These are phyloP conservation scores for Littorina saxatilis DNA, from an alignment of 1,140 invertebrate species.

Conservation along the genomic window DNA sequence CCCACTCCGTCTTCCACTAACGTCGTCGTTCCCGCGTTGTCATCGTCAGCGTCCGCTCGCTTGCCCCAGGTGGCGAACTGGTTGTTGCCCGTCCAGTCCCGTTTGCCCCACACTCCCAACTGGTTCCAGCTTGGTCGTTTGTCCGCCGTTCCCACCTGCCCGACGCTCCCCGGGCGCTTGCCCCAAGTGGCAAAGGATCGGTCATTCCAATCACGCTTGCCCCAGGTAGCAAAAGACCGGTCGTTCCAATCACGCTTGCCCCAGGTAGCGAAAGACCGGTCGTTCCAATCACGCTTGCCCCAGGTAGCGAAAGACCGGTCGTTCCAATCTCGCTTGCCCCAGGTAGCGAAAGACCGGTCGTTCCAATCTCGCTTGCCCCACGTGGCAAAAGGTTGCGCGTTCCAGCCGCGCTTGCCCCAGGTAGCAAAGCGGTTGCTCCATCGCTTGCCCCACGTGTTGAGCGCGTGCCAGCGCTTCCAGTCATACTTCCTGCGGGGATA, in stretches of 20 bases:
- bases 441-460: slow-evolving; percentile 35
- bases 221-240: slow-evolving; percentile 26
- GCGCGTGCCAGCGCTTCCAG: slow-evolving; percentile 26
- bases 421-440: slow-evolving; percentile 34
- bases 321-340: slow-evolving; percentile 24
- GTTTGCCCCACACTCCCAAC: slow-evolving; percentile 30
- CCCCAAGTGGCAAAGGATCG: slow-evolving; percentile 24
- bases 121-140: slow-evolving; percentile 29
- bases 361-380: slow-evolving; percentile 28
- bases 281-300: slow-evolving; percentile 28
- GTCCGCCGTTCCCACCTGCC: background rate
- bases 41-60: background rate
- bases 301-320: slow-evolving; percentile 4
- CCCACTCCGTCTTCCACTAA: background rate
- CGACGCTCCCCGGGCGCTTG: slow-evolving; percentile 3
- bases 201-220: slow-evolving; percentile 18
- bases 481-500: slow-evolving; percentile 29
- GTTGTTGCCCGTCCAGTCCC: slow-evolving; percentile 23
- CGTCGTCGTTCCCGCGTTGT: too few species aligned
- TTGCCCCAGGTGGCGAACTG: slow-evolving; percentile 36
- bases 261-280: slow-evolving; percentile 16
- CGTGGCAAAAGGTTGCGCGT: slow-evolving; percentile 12
- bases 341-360: background rate
- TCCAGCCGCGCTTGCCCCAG: slow-evolving; percentile 35
- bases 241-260: slow-evolving; percentile 18